Evolutionary conservation across 2,113 vertebrate species (phyloP).

Genomic region (Pelvicachromis taeniatus): DNA sequence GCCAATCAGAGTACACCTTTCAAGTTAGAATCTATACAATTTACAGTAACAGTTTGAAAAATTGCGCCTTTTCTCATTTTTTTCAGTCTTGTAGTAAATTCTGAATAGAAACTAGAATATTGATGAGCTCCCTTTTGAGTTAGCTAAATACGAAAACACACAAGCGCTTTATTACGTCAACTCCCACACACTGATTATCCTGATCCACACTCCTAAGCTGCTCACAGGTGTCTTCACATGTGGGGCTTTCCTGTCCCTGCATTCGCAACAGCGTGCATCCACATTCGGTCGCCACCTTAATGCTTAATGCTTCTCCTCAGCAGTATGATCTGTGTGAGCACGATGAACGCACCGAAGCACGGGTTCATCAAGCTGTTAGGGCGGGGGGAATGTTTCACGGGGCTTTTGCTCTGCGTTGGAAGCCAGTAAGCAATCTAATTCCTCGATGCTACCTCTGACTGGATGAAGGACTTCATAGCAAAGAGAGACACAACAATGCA

Average conservation of each 20-base stretch:
- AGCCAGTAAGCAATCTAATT: not conserved
- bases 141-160: not conserved
- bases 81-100: not conserved
- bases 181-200: not conserved
- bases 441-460: not conserved
- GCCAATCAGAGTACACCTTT: slow-evolving; percentile 78
- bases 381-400: not conserved
- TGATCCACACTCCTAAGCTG: not conserved
- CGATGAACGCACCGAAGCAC: not conserved
- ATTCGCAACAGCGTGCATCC: not conserved
- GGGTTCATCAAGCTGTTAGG: not conserved
- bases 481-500: not conserved
- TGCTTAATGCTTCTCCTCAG: not conserved
- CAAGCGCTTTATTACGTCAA: not conserved
- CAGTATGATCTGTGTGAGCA: not conserved
- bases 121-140: not conserved
- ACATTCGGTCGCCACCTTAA: not conserved
- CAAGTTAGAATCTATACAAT: slow-evolving; percentile 63
- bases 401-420: not conserved
- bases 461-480: not conserved
- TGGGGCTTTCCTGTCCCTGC: not conserved
- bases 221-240: not conserved
- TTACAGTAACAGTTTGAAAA: slow-evolving; percentile 19
- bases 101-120: not conserved
- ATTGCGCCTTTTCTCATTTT: not conserved